These are phyloP conservation scores for Yoshiicerus persimilis DNA, from an alignment of 1,140 invertebrate species.

Conservation along the genomic window DNA sequence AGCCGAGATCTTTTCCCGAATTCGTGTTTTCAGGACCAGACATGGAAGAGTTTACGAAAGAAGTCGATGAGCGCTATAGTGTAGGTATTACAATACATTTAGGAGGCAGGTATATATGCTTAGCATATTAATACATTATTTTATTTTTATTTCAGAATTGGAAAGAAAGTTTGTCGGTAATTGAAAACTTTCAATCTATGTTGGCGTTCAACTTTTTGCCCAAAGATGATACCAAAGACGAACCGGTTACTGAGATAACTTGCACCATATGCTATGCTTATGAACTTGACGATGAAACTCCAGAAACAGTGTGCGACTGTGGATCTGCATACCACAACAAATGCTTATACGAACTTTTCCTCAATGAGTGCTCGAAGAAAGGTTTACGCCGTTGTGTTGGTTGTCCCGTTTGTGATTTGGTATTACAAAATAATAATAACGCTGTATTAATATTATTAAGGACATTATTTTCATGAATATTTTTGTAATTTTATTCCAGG, in stretches of 20 bases:
- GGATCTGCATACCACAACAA: conserved; percentile 24
- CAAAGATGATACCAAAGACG: background rate
- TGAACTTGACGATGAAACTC: conserved; percentile 32
- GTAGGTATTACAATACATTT: too few species aligned
- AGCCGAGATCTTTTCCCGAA: conserved; percentile 22
- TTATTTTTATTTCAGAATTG: conserved; percentile 23
- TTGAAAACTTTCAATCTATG: conserved; percentile 28
- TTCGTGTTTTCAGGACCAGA: conserved; percentile 33
- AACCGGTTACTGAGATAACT: background rate
- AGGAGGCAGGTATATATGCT: too few species aligned
- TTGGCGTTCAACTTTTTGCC: conserved; percentile 5
- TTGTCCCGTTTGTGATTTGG: conserved; percentile 36
- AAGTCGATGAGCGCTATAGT: background rate
- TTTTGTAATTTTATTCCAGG: background rate
- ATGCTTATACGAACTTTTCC: conserved; percentile 34
- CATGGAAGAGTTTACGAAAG: background rate
- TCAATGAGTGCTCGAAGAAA: conserved; percentile 21
- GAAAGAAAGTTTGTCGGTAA: background rate
- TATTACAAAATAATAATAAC: background rate
- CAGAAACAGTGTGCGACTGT: conserved; percentile 28
- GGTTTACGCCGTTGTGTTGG: background rate
- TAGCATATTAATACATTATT: background rate
- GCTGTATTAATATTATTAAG: background rate
- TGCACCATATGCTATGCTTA: conserved; percentile 39
- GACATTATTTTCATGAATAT: background rate